Base-by-base conservation (phyloP, 1,140 invertebrate genomes). In the Drosophila littoralis region DNA sequence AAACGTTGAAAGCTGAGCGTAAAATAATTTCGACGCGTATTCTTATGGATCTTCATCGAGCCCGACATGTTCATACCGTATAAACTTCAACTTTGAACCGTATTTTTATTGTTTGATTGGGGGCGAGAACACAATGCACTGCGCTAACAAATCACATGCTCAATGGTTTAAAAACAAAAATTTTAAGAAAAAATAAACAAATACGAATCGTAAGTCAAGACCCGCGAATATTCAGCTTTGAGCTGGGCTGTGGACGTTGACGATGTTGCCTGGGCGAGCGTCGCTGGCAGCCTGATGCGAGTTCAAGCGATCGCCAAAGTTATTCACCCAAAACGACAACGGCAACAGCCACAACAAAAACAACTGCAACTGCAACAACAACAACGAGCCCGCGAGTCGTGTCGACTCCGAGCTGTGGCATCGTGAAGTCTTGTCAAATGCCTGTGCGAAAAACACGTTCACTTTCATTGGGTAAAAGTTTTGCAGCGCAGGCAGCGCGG, bases 391-490 rank as follows among this genome's bases (percentile, higher is more conserved):
- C 28, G 43, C 7, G 13, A 33, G 33, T 57, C 45, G 13, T 15
- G 46, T n/a, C 28, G 48, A 40, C 8, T 61, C 12, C 43, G 15
- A 46, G 55, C 48, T 40, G 60, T 51, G 48, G 17, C 60, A 40
- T 40, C 12, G 35, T 40, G 15, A 22, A 17, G 51, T 42, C 38
- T 63, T 55, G 15, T 50, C 22, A 55, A 28, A 55, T 65, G 48
- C 33, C 13, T 48, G 45, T 66, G 66, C 54, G 61, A 68, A 52
- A 36, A 54, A 88, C 83, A 88, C 83, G 83, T 88, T 88, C 84
- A 89, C 83, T 88, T 88, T 88, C 83, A 57, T 83, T 79, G 72
- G 63, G 84, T 68, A 89, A 83, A 84, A 89, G 69, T 83, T 80
- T 42, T 32, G 57, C 48, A 43, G 68, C 15, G 35, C 36, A 43